Percentiles rank a stretch among this genome's conserved stretches.
phyloP scores from a whole-genome alignment of 1,140 invertebrate genomes.

The Gryllus bimaculatus region DNA sequence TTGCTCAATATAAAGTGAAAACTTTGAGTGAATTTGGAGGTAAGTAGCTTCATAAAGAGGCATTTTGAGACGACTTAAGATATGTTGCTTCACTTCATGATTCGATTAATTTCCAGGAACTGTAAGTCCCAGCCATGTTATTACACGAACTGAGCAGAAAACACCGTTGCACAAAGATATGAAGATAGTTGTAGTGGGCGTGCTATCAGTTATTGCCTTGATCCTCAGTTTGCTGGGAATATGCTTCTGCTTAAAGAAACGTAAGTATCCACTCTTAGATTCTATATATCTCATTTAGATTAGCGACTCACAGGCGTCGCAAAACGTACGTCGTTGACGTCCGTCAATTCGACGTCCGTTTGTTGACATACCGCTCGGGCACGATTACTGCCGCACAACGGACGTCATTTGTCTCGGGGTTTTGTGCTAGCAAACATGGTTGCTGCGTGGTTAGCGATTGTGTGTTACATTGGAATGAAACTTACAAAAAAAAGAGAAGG shows the following conservation, averaged over 20 bases:
- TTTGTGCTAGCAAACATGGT: too few relatives aligned
- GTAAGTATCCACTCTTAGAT: constrained; percentile 9
- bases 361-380: too few relatives aligned
- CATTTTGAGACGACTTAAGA: not conserved
- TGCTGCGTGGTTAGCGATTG: too few relatives aligned
- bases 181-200: constrained; percentile 13
- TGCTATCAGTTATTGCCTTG: constrained; percentile 11
- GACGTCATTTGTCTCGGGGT: too few relatives aligned
- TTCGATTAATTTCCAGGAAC: constrained; percentile 4
- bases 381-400: too few relatives aligned
- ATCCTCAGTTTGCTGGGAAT: constrained; percentile 18
- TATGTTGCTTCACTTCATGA: not conserved
- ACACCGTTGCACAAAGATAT: constrained; percentile 20
- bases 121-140: constrained; percentile 13
- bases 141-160: constrained; percentile 15
- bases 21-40: constrained; percentile 30
- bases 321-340: too few relatives aligned
- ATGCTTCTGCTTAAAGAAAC: constrained; percentile 20
- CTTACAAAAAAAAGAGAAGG: too few relatives aligned
- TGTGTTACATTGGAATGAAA: too few relatives aligned
- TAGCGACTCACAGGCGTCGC: too few relatives aligned
- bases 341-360: too few relatives aligned
- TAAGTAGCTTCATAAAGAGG: not conserved
- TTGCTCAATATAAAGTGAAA: constrained; percentile 42
- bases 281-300: too few relatives aligned